Conservation (phyloP, 1,140 invertebrate genomes). For the Saccostrea glomerata region DNA sequence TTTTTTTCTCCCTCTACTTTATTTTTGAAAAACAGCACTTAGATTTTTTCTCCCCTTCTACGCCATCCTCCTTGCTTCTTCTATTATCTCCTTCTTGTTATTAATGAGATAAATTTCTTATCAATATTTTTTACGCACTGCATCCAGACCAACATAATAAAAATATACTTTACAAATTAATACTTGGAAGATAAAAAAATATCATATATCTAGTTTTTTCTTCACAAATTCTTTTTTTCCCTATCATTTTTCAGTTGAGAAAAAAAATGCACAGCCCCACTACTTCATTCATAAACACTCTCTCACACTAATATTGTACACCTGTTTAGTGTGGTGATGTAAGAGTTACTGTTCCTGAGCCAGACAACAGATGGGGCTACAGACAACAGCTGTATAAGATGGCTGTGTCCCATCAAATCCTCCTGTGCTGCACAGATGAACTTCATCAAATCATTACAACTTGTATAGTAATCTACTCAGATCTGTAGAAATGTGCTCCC, state of each 20-base stretch:
- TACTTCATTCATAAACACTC: background rate
- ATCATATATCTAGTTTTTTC: background rate
- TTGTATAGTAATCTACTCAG: background rate
- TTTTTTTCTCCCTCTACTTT: conserved; percentile 13
- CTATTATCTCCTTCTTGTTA: background rate
- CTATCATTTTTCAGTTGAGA: background rate
- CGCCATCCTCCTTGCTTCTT: background rate
- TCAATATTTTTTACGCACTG: background rate
- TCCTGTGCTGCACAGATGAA: background rate
- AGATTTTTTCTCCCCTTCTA: background rate
- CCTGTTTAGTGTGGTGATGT: background rate
- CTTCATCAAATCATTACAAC: background rate
- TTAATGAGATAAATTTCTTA: conserved; percentile 14
- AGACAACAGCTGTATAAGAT: conserved; percentile 3
- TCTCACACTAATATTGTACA: background rate
- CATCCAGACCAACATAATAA: background rate
- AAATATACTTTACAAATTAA: background rate
- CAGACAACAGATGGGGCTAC: background rate
- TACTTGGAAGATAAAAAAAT: background rate
- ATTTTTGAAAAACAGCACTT: conserved; percentile 10
- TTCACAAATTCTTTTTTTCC: background rate
- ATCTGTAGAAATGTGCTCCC: background rate
- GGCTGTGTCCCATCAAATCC: background rate
- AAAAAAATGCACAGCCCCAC: background rate
- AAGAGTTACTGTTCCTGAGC: conserved; percentile 11